Evolutionary conservation across 2,797 vertebrate species (phyloP).

Genomic region (Crenuchus spilurus): DNA sequence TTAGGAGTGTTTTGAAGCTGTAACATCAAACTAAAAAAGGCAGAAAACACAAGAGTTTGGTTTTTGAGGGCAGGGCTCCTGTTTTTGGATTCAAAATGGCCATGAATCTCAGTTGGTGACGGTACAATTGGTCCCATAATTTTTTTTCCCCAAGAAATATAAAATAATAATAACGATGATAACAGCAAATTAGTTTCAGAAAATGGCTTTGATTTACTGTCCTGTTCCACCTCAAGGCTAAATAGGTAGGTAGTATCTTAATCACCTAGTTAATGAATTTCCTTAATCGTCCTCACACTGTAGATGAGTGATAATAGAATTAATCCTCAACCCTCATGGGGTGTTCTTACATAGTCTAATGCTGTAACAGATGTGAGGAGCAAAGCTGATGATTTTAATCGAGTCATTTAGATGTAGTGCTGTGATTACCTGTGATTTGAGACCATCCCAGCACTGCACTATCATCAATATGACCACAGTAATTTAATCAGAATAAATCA

Average conservation of each 20-base stretch:
- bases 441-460: background rate
- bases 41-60: too few species aligned
- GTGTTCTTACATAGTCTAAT: background rate
- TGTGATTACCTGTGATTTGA: conserved; percentile 26
- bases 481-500: conserved; percentile 27
- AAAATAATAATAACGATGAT: too few species aligned
- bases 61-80: too few species aligned
- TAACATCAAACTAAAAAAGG: too few species aligned
- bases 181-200: too few species aligned
- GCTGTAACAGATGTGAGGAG: background rate
- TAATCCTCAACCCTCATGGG: background rate
- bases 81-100: too few species aligned
- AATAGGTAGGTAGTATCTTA: background rate
- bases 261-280: background rate
- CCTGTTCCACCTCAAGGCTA: too few species aligned
- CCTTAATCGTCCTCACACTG: background rate
- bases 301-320: conserved; percentile 1
- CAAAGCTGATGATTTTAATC: background rate
- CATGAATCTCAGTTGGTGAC: too few species aligned
- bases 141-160: too few species aligned
- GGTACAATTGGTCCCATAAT: too few species aligned
- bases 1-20: too few species aligned
- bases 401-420: background rate
- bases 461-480: background rate
- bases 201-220: too few species aligned